These are phyloP conservation scores for Junco hyemalis DNA, from an alignment of 2,113 vertebrate species.

Conservation along the genomic window DNA sequence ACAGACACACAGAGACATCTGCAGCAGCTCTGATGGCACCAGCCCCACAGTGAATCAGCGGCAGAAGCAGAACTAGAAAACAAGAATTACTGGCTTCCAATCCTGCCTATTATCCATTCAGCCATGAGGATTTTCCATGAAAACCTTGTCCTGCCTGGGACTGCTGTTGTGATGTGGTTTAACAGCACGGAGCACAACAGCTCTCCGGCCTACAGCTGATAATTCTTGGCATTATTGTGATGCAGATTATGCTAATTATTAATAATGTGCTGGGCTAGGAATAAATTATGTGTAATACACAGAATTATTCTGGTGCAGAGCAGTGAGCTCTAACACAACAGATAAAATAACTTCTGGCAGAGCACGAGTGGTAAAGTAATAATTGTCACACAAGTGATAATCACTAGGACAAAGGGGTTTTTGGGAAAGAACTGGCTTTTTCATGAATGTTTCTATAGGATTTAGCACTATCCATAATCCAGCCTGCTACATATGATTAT, in stretches of 20 bases:
- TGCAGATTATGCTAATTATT: slow-evolving; percentile 42
- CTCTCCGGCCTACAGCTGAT: not conserved
- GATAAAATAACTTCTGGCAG: not conserved
- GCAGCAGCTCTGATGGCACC: not conserved
- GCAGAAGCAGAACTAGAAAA: not conserved
- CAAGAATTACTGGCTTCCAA: not conserved
- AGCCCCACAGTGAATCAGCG: not conserved
- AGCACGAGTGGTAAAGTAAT: not conserved
- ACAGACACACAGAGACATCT: not conserved
- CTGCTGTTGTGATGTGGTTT: not conserved
- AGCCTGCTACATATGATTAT: not conserved
- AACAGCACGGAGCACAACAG: not conserved
- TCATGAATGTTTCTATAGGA: not conserved
- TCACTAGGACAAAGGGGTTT: not conserved
- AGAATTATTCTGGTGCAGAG: not conserved
- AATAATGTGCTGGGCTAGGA: not conserved
- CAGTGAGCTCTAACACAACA: not conserved
- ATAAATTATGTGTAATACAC: not conserved
- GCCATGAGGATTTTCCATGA: not conserved
- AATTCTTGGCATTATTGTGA: not conserved
- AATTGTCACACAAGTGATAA: not conserved
- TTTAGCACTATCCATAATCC: not conserved
- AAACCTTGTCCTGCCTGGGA: not conserved
- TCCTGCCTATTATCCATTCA: not conserved
- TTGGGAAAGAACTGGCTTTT: not conserved